Base-by-base conservation (phyloP, 2,113 vertebrate genomes). In the Sinocyclocheilus anshuiensis region DNA sequence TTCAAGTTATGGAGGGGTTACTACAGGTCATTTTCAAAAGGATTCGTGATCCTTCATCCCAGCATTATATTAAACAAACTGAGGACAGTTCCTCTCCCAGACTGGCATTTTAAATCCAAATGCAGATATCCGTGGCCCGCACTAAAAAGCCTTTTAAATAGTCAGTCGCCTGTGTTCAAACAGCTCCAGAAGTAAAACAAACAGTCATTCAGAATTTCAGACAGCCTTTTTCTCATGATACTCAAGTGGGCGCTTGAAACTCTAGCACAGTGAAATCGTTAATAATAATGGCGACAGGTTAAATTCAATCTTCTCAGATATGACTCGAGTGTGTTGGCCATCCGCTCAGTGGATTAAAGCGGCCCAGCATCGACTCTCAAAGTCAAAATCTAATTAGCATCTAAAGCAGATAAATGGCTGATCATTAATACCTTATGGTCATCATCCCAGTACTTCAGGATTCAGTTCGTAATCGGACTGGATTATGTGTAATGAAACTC, bases 1-100 rank as follows among this genome's bases (percentile, higher is more conserved):
- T 83, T 67, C 71, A 85, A 87, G 87, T 92, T 91, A 88, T 11
- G 81, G 65, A 85, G 94, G 86, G 95, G 95, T 97, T 96, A 95
- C 94, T 95, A 84, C 26, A 94, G 96, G 94, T 93, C 95, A 92
- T 91, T 91, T 92, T 88, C 90, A 81, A 12, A 80, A 22, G 13
- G 22, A 4, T 63, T n/a, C 33, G 16, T 36, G 15, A 11, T 79
- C 78, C 6, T 12, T 79, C 29, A 80, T 63, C 24, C 20, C n/a
- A 26, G 26, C 48, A 26, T 33, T 15, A 24, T 78, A 45, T 77
- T 42, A 22, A 72, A 90, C 87, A 88, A 82, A 79, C n/a, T 33
- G 18, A 18, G 76, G 81, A 71, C 61, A 85, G 86, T 86, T 55
- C 81, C 84, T 71, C 77, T 26, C 55, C 81, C 81, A 57, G 84